Evolutionary conservation across 2,888 invertebrate species (phyloP).

Genomic region (Stenotaenia linearis): DNA sequence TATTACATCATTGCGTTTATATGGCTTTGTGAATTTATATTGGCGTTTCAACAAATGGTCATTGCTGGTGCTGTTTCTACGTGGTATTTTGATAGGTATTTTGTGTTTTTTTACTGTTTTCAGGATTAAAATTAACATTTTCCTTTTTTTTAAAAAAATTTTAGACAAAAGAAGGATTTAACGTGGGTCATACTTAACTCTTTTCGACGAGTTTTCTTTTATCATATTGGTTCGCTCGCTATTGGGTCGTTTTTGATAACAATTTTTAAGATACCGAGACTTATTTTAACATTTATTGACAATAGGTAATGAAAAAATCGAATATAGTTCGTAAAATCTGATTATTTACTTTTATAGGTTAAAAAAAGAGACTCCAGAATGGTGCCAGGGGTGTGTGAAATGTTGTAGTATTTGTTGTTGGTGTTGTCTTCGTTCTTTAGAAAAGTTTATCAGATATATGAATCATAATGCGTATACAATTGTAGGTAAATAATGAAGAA

Average conservation of each 20-base stretch:
- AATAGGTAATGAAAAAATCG: too few relatives aligned
- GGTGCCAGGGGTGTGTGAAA: background rate
- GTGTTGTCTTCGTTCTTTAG: slow-evolving; percentile 84
- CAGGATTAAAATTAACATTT: background rate
- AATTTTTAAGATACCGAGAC: slow-evolving; percentile 81
- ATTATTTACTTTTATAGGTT: too few relatives aligned
- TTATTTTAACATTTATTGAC: slow-evolving; percentile 82
- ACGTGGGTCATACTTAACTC: slow-evolving; percentile 38
- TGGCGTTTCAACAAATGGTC: slow-evolving; percentile 90
- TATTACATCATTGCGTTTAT: slow-evolving; percentile 80
- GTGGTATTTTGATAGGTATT: slow-evolving; percentile 82
- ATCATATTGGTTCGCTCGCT: slow-evolving; percentile 91
- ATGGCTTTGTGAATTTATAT: slow-evolving; percentile 90
- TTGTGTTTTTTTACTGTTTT: background rate
- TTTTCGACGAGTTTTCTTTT: slow-evolving; percentile 47
- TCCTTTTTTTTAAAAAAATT: background rate
- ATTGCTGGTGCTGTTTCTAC: slow-evolving; percentile 86
- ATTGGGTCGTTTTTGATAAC: slow-evolving; percentile 92
- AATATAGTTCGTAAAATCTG: too few relatives aligned
- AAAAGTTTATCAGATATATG: slow-evolving; percentile 83
- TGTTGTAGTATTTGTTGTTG: slow-evolving; percentile 62
- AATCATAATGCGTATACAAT: slow-evolving; percentile 94
- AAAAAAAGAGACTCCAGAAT: background rate
- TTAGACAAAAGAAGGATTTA: slow-evolving; percentile 36
- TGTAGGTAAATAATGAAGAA: slow-evolving; percentile 54